Base-by-base conservation (phyloP, 2,797 vertebrate species). In the Gymnodraco acuticeps region DNA sequence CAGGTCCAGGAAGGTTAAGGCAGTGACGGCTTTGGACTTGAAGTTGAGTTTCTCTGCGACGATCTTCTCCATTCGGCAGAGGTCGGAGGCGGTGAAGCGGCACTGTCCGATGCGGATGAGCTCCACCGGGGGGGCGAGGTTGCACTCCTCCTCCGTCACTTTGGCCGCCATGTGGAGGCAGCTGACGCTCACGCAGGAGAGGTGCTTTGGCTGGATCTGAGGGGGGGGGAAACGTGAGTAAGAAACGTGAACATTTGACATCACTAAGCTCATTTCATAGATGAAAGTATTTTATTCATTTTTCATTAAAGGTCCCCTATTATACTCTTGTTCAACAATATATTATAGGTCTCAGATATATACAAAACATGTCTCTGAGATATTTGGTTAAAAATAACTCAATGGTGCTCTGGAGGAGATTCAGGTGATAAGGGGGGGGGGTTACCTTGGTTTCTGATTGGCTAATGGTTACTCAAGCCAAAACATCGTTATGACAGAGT, bases 1-100 rank as follows among this genome's bases (percentile, higher is more conserved):
- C 87, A 99, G 90, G 94, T 97, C 97, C 94, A 99, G 96, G 89
- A 99, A 99, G 70, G 97, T 97, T 95, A 99, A 97, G 96, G 98
- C 97, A 83, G 98, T 99, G 95, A 99, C 91, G 90, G 97, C 96
- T 95, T 96, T 95, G 91, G 97, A 95, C 89, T 97, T 96, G 94
- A 98, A 97, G 95, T 96, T 88, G 87, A 99, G 95, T 91, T 99
- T 99, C 82, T 98, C 96, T 0, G 96, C 94, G 82, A 99, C 95
- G 4, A 99, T 99, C 89, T 97, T 98, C 93, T 99, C 97, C 98
- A 99, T 99, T 73, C 98, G 95, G 82, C 92, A 89, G 74, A 99
- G 95, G 92, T 99, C 98, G 0, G 98, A 99, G 77, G 95, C 96
- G 1, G 97, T 99, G 92, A 98, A 99, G 93, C 97, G 95, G 92